A percentile compares a stretch with the other conserved stretches of the same genome.
Evolutionary conservation across 30 jellyfish, hydroid and myxozoan genomes (phyloP).

Genomic region (Chironex yamaguchii): DNA sequence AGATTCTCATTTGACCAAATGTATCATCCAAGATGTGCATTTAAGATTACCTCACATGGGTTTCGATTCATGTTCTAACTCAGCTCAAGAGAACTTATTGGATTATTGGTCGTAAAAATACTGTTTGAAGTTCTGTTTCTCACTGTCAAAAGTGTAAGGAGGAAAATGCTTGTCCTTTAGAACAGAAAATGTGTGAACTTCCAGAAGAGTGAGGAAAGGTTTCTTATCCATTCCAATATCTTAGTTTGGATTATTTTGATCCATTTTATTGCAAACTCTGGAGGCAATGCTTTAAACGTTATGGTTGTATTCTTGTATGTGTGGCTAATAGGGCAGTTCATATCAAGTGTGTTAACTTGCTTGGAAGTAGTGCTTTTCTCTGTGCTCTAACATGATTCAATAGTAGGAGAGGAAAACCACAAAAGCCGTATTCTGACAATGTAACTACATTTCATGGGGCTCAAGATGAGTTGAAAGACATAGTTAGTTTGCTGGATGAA

Average conservation of each 20-base stretch:
- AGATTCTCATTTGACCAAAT: conserved; percentile 30
- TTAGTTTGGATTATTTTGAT: conserved; percentile 48
- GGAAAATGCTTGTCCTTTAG: conserved; percentile 21
- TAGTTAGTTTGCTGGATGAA: no score
- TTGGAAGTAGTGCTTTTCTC: conserved; percentile 30
- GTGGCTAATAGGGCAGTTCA: conserved; percentile 48
- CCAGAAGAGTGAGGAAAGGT: conserved; percentile 56
- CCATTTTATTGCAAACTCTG: conserved; percentile 19
- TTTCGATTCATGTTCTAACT: no score
- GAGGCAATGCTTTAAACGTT: conserved; percentile 17
- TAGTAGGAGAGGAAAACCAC: conserved; percentile 54
- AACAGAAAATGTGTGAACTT: conserved; percentile 69
- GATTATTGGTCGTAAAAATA: conserved; percentile 39
- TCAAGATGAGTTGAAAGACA: conserved; percentile 24
- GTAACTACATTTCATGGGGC: conserved; percentile 63
- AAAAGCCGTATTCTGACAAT: conserved; percentile 32
- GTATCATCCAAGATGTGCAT: conserved; percentile 22
- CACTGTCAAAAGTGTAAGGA: conserved; percentile 55
- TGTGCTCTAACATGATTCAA: conserved; percentile 47
- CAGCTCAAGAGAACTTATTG: conserved; percentile 49
- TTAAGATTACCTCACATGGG: conserved; percentile 38
- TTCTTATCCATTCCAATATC: conserved; percentile 58
- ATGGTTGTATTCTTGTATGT: conserved; percentile 32
- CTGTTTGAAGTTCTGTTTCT: conserved; percentile 17
- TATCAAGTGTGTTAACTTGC: conserved; percentile 37